phyloP scores from a whole-genome alignment of 1,140 invertebrate species.

The fruit fly (Drosophila melanogaster) region Release_6_plus_ISO1_MT NT_033779.5:2430501-2431000 shows the following conservation, averaged over 20 bases:
- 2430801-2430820: too few relatives aligned
- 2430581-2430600: slow-evolving; percentile 72
- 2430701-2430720: slow-evolving; percentile 81
- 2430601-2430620: slow-evolving; percentile 82
- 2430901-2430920: slow-evolving; percentile 42
- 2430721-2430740: slow-evolving; percentile 58
- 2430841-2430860: slow-evolving; percentile 52
- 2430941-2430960: slow-evolving; percentile 47
- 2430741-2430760: slow-evolving; percentile 67
- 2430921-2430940: slow-evolving; percentile 52
- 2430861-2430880: slow-evolving; percentile 47
- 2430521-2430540: slow-evolving; percentile 64
- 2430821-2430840: slow-evolving; percentile 50
- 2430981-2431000: slow-evolving; percentile 42
- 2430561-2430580: slow-evolving; percentile 66
- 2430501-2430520: slow-evolving; percentile 81
- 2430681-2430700: slow-evolving; percentile 67
- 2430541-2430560: background rate
- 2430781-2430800: background rate
- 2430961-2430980: slow-evolving; percentile 35
- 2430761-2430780: slow-evolving; percentile 72
- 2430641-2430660: slow-evolving; percentile 75
- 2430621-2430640: slow-evolving; percentile 83
- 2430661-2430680: slow-evolving; percentile 30
- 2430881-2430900: slow-evolving; percentile 41